Percentiles rank a stretch among this genome's conserved stretches.
These are phyloP conservation scores for Enteromius viviparus DNA, from an alignment of 2,797 vertebrate genomes.

Conservation along the genomic window DNA sequence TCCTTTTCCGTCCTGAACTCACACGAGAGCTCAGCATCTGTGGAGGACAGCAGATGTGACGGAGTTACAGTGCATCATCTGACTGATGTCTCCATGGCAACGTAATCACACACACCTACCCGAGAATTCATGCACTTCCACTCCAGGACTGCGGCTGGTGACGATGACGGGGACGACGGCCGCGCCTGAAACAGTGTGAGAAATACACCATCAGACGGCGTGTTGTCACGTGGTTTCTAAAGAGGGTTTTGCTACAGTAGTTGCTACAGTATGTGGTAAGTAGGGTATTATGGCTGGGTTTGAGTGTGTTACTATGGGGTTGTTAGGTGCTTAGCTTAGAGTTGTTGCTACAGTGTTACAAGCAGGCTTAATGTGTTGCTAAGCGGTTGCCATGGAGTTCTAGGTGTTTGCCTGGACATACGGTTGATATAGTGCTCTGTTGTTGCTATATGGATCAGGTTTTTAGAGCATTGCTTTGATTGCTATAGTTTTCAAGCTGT, in stretches of 20 bases:
- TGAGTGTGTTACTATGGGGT: not conserved
- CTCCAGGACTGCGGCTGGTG: constrained; percentile 55
- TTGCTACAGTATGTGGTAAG: not conserved
- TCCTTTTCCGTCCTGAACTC: constrained; percentile 80
- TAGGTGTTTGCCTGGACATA: no score
- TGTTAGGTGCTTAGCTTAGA: no score
- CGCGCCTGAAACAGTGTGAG: constrained; percentile 6
- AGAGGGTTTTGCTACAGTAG: not conserved
- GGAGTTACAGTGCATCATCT: not conserved
- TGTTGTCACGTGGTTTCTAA: not conserved
- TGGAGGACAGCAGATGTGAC: constrained; percentile 6
- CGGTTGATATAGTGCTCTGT: no score
- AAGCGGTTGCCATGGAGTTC: no score
- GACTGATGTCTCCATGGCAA: not conserved
- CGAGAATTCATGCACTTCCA: constrained; percentile 42
- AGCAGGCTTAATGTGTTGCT: no score
- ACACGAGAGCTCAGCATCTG: constrained; percentile 89
- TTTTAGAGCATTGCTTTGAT: no score
- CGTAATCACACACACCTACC: constrained; percentile 27
- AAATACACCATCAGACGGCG: not conserved
- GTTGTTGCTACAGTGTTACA: no score
- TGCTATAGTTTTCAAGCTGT: no score
- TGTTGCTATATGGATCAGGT: no score
- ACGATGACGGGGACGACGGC: constrained; percentile 69
- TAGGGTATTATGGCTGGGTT: not conserved